Conservation (phyloP, 1,140 invertebrate genomes). For the Pararge aegeria region DNA sequence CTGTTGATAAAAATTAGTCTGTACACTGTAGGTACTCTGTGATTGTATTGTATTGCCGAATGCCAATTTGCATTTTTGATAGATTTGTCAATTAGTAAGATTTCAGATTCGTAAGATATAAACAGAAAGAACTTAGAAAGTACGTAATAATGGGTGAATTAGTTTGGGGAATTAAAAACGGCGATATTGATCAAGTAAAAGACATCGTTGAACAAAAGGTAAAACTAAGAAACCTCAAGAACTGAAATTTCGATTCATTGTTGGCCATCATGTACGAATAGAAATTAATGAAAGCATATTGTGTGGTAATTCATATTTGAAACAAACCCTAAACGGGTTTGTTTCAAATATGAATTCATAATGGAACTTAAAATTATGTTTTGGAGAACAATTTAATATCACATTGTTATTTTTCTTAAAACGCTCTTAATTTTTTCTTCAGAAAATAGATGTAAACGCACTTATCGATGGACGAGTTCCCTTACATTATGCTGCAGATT, state of each 20-base stretch:
- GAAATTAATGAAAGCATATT: neutral
- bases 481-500: constrained; percentile 96
- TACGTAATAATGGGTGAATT: constrained; percentile 86
- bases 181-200: constrained; percentile 94
- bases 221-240: constrained; percentile 37
- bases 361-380: no score
- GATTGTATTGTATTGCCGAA: no score
- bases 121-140: constrained; percentile 34
- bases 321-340: no score
- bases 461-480: constrained; percentile 92
- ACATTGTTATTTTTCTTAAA: neutral
- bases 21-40: no score
- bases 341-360: no score
- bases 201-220: constrained; percentile 92
- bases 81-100: constrained; percentile 21
- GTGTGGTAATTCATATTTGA: neutral
- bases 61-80: no score
- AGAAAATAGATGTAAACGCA: constrained; percentile 93
- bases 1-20: no score
- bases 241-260: neutral
- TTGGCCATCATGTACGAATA: neutral
- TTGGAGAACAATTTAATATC: no score
- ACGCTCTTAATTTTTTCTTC: neutral
- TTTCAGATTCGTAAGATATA: constrained; percentile 11
- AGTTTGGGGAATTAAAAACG: constrained; percentile 96